Evolutionary conservation across 2,113 vertebrate species (phyloP), one percentile per base, ranked within the genome.

Genomic region (Dipodomys ordii): DNA sequence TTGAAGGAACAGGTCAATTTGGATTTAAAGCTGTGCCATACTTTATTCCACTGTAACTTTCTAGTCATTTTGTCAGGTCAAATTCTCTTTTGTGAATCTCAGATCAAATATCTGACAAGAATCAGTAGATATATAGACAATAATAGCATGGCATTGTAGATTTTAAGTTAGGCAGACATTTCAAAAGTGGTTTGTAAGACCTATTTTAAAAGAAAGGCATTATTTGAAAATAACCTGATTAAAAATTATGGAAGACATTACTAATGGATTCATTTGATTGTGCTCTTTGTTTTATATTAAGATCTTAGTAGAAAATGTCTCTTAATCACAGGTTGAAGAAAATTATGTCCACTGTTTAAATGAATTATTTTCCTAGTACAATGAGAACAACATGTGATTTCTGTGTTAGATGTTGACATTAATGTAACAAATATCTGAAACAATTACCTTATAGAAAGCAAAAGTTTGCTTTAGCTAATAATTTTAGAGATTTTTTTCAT

Each of bases 141-240:
- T 72, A 74, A 22, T 15, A 53, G 3, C 11, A 53, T 65, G 64
- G 73, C 18, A 4, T 18, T 76, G 9, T 83, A 60, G 16, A 23
- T 78, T 82, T 27, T 72, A 72, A 32, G 5, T 53, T 83, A 71
- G 49, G 2, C 49, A 84, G 57, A 28, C 3, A 83, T 10, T 0
- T 85, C 15, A 82, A 39, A 91, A 86, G 53, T 71, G 91, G 2
- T 83, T 83, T 91, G 6, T 46, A 57, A 49, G 92, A 77, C 4
- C 23, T 89, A 32, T 91, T 89, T 39, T 64, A 80, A 93, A 91
- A 76, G 49, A 53, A 73, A 80, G 19, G 0, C 32, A 57, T 68
- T 49, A 85, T 60, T 81, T 84, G 20, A 92, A 85, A 81, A 88
- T 92, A 84, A 84, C 16, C 20, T 74, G 77, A 46, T 30, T 86